Base-by-base conservation (phyloP, 2,888 invertebrate species). In the Lasioglossum lativentre region DNA sequence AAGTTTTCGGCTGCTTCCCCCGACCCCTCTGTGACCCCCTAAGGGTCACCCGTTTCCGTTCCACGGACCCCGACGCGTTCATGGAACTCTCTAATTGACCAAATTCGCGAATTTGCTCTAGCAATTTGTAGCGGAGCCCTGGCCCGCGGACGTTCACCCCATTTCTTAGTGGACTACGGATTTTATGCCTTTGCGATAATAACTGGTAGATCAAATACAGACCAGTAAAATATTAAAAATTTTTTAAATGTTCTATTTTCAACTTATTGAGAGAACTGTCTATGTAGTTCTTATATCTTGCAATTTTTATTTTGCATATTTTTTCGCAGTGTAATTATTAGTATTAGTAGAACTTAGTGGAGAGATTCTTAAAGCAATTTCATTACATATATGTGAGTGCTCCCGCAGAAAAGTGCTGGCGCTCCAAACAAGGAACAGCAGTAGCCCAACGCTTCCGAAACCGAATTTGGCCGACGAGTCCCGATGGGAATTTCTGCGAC, bases 71-170 rank as follows among this genome's bases (percentile, higher is more conserved):
- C 63, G 63, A n/a, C 19, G n/a, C 16, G 52, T 75, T 81, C 66
- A 56, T 23, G 56, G 72, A 83, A 83, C 63, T 30, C 71, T 23
- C 75, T 72, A 66, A 80, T 75, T 52, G 80, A 70, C 45, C 2
- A 19, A 78, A 71, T 75, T 56, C 27, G 42, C 42, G 4, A 63
- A 34, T 78, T 82, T 78, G 77, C n/a, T 30, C 74, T 71, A 66
- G 59, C 74, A 78, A 82, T 84, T 84, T 78, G 74, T 47, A 52
- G 40, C 3, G 38, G 27, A 30, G n/a, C 30, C 30, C 40, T 40
- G 4, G 10, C 34, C 40, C 30, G n/a, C 3, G 77, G 34, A 40
- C 63, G 82, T 59, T 78, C 75, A 84, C 59, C 59, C 16, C 52
- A 23, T n/a, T 8, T 8, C 23, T 23, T 52, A 52, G 52, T 3